Percentiles rank a stretch among this genome's conserved stretches.
Evolutionary conservation across 2,797 vertebrate genomes (phyloP).

Genomic region (Neomorphus geoffroyi): DNA sequence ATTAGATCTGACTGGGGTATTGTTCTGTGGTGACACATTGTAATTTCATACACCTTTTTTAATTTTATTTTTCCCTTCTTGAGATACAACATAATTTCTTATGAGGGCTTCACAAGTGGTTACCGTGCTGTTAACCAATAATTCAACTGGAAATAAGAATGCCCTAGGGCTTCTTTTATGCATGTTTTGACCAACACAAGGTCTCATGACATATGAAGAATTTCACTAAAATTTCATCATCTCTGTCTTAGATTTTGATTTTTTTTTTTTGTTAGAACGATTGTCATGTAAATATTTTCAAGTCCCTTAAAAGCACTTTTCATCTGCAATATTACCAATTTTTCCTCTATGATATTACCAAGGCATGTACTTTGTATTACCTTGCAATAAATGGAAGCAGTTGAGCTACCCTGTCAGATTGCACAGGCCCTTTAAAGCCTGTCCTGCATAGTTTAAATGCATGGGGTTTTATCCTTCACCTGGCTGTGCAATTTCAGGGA

Average conservation of each 20-base stretch:
- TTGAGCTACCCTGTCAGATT: not conserved
- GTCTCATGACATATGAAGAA: not conserved
- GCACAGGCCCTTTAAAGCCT: not conserved
- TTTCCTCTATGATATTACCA: not conserved
- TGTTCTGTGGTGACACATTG: constrained; percentile 5
- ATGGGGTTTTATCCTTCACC: not conserved
- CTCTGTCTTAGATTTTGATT: constrained; percentile 1
- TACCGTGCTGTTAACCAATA: constrained; percentile 27
- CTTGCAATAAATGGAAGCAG: not conserved
- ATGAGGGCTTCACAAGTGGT: constrained; percentile 12
- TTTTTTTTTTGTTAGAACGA: not conserved
- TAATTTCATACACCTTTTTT: not conserved
- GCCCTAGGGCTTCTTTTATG: not conserved
- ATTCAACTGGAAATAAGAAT: constrained; percentile 47
- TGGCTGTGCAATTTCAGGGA: not conserved
- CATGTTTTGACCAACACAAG: constrained; percentile 12
- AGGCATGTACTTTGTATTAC: not conserved
- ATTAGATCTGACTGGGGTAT: not conserved
- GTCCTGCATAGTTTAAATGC: not conserved
- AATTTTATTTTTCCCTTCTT: not conserved
- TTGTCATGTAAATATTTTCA: constrained; percentile 8
- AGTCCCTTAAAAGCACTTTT: not conserved
- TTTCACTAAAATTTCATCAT: constrained; percentile 1
- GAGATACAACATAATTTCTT: not conserved
- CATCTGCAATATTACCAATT: not conserved